Evolutionary conservation across 2,113 vertebrate species (phyloP).

Genomic region (Gymnobelideus leadbeateri): DNA sequence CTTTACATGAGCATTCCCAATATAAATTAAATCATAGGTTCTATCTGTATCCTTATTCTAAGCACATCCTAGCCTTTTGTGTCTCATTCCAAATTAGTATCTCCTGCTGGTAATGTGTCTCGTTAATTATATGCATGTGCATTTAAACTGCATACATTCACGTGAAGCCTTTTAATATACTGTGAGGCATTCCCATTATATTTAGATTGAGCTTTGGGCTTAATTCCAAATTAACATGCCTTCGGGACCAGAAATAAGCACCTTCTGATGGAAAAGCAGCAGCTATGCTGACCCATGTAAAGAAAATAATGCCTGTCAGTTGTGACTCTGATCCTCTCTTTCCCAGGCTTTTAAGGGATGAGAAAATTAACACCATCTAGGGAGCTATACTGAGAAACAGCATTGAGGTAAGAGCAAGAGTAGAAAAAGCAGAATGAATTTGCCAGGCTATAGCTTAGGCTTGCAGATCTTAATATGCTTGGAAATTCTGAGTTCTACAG

Average conservation of each 20-base stretch:
- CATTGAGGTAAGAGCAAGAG: background rate
- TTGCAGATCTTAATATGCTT: background rate
- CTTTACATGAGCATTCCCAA: background rate
- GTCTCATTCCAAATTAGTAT: slow-evolving; percentile 70
- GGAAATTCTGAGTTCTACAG: background rate
- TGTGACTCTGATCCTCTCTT: background rate
- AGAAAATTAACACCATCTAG: background rate
- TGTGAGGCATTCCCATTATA: slow-evolving; percentile 63
- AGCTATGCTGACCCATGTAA: slow-evolving; percentile 27
- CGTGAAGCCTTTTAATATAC: slow-evolving; percentile 68
- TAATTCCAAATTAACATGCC: slow-evolving; percentile 61
- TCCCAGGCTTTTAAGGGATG: background rate
- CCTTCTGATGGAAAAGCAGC: slow-evolving; percentile 60
- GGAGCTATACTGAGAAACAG: background rate
- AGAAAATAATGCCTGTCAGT: slow-evolving; percentile 44
- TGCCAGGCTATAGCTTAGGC: background rate
- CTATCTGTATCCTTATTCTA: background rate
- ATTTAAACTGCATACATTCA: slow-evolving; percentile 74
- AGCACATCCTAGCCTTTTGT: slow-evolving; percentile 63
- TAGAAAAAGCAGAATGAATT: background rate
- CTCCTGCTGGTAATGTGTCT: slow-evolving; percentile 66
- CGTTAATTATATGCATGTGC: slow-evolving; percentile 71
- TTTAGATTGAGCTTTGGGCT: slow-evolving; percentile 60
- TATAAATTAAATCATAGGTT: background rate
- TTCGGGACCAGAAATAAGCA: slow-evolving; percentile 58